Conservation (phyloP, 2,888 invertebrate species). For the Caenorhabditis virilis region DNA sequence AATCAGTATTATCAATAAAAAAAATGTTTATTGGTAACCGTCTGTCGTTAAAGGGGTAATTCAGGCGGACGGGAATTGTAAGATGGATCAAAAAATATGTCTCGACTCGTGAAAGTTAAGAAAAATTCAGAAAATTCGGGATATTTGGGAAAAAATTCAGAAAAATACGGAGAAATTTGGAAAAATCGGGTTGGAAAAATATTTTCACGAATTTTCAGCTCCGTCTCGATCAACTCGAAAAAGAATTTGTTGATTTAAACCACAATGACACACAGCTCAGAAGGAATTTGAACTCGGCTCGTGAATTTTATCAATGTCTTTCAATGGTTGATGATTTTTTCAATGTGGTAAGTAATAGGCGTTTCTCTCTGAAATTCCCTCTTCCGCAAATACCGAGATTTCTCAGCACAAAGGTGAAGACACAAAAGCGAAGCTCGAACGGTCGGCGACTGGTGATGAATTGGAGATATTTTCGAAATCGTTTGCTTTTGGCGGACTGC, state of each 20-base stretch:
- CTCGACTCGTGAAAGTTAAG: too few relatives aligned
- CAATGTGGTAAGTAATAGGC: not conserved
- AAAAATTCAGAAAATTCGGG: too few relatives aligned
- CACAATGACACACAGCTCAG: conserved; percentile 48
- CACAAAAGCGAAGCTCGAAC: conserved; percentile 19
- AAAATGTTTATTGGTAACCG: too few relatives aligned
- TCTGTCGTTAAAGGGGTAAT: too few relatives aligned
- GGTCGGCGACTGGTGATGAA: conserved; percentile 25
- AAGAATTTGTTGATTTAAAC: conserved; percentile 55
- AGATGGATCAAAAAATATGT: too few relatives aligned
- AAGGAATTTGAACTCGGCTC: conserved; percentile 41
- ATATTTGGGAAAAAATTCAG: too few relatives aligned
- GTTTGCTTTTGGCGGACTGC: conserved; percentile 26
- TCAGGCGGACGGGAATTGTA: too few relatives aligned
- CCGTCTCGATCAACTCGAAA: conserved; percentile 36
- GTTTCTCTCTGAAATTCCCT: not conserved
- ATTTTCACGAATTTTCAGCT: conserved; percentile 22
- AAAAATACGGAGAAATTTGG: too few relatives aligned
- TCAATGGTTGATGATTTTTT: conserved; percentile 55
- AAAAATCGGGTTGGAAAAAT: too few relatives aligned
- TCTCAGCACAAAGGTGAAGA: conserved; percentile 31
- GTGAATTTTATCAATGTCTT: conserved; percentile 42
- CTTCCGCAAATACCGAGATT: not conserved
- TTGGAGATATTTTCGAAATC: conserved; percentile 35
- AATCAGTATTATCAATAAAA: too few relatives aligned